phyloP scores from a whole-genome alignment of 2,888 invertebrate species.

The Physocephala rufipes region DNA sequence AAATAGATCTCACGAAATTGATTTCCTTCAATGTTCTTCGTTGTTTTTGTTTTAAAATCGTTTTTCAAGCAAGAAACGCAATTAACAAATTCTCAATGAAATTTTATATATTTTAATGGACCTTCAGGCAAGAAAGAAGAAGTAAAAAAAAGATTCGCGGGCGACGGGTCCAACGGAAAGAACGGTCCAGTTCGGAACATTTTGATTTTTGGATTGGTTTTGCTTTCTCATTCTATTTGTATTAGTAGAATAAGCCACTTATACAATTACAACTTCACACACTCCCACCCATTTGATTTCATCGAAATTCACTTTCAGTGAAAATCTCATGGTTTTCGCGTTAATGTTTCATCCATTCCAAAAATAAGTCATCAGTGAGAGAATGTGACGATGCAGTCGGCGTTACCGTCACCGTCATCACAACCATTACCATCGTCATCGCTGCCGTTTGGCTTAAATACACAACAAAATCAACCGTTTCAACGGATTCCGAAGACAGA shows the following conservation, averaged over 20 bases:
- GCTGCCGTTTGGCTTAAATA: constrained; percentile 45
- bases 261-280: not conserved
- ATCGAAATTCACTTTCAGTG: not conserved
- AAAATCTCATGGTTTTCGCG: not conserved
- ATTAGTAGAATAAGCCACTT: not conserved
- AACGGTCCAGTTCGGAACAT: not conserved
- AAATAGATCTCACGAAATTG: constrained; percentile 17
- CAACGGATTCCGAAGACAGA: constrained; percentile 56
- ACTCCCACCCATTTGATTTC: not conserved
- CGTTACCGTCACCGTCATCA: too few species aligned
- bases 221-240: not conserved
- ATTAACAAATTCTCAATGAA: not conserved
- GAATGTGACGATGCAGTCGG: too few species aligned
- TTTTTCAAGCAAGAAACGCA: not conserved
- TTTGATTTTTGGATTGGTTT: not conserved
- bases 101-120: not conserved
- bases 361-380: constrained; percentile 63
- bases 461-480: constrained; percentile 59
- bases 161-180: too few species aligned
- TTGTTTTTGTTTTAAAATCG: constrained; percentile 10
- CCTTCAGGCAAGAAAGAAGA: too few species aligned
- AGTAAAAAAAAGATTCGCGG: too few species aligned
- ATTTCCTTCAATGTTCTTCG: constrained; percentile 18
- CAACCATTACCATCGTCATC: constrained; percentile 40
- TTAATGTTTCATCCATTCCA: constrained; percentile 59